phyloP scores from a whole-genome alignment of 2,113 vertebrate genomes.

The Nannobrachium achirus region DNA sequence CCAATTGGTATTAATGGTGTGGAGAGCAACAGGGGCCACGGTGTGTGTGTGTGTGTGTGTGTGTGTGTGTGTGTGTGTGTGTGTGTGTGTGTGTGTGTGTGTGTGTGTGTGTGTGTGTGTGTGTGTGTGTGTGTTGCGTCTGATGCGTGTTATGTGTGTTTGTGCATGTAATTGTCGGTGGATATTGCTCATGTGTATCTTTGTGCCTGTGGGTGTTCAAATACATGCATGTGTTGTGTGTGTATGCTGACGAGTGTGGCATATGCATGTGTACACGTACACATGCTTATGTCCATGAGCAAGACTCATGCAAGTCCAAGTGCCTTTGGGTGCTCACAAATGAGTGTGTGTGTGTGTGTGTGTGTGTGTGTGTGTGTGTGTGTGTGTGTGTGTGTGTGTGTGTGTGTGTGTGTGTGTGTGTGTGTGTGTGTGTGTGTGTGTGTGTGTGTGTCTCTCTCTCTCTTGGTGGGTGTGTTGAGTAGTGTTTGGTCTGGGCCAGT shows the following conservation, averaged over 20 bases:
- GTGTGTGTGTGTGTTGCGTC: background rate
- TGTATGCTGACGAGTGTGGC: too few species aligned
- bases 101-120: constrained; percentile 7
- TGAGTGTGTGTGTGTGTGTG: background rate
- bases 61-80: constrained; percentile 15
- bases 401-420: constrained; percentile 37
- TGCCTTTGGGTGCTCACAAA: background rate
- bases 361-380: constrained; percentile 11
- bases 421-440: constrained; percentile 10
- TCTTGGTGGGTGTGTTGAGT: constrained; percentile 16
- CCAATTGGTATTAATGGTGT: constrained; percentile 74
- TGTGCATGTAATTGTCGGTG: too few species aligned
- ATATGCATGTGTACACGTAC: too few species aligned
- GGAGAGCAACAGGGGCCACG: constrained; percentile 51
- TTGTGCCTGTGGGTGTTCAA: too few species aligned
- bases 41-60: constrained; percentile 19
- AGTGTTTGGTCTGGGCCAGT: constrained; percentile 68
- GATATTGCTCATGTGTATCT: too few species aligned
- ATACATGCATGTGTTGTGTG: too few species aligned
- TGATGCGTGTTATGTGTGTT: background rate
- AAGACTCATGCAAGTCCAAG: too few species aligned
- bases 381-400: constrained; percentile 7
- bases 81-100: constrained; percentile 8
- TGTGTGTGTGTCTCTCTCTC: constrained; percentile 43
- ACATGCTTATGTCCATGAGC: too few species aligned